phyloP scores from a whole-genome alignment of 2,888 invertebrate genomes.

The Nebria brevicollis region DNA sequence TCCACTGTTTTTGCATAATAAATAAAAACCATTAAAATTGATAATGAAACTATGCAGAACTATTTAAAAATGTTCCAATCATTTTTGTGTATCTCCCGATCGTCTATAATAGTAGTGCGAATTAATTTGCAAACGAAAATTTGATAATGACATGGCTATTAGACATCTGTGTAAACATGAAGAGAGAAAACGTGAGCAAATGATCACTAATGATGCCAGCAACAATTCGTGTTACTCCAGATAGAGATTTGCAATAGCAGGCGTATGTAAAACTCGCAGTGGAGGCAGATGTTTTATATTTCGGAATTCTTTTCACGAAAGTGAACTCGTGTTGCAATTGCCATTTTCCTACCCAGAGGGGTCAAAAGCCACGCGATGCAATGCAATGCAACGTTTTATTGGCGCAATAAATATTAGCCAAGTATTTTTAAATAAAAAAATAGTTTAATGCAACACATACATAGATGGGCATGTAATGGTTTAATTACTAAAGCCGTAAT shows the following conservation, averaged over 20 bases:
- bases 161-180: background rate
- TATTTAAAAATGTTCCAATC: too few relatives aligned
- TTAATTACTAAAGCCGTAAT: background rate
- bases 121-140: too few relatives aligned
- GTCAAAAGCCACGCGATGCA: background rate
- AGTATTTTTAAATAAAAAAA: too few relatives aligned
- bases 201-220: slow-evolving; percentile 24
- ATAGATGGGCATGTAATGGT: background rate
- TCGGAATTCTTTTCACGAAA: background rate
- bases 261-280: background rate
- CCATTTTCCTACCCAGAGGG: background rate
- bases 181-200: slow-evolving; percentile 23
- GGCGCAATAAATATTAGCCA: background rate
- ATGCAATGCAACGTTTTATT: background rate
- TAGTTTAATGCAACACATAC: background rate
- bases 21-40: too few relatives aligned
- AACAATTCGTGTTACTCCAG: slow-evolving; percentile 8
- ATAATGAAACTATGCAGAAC: too few relatives aligned
- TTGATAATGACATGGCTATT: too few relatives aligned
- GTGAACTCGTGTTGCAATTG: too few relatives aligned
- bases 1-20: too few relatives aligned
- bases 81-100: too few relatives aligned
- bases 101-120: too few relatives aligned
- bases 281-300: background rate
- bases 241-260: slow-evolving; percentile 24